These are phyloP conservation scores for Anolis apletophallus DNA, from an alignment of 2,797 vertebrate genomes.

Conservation along the genomic window DNA sequence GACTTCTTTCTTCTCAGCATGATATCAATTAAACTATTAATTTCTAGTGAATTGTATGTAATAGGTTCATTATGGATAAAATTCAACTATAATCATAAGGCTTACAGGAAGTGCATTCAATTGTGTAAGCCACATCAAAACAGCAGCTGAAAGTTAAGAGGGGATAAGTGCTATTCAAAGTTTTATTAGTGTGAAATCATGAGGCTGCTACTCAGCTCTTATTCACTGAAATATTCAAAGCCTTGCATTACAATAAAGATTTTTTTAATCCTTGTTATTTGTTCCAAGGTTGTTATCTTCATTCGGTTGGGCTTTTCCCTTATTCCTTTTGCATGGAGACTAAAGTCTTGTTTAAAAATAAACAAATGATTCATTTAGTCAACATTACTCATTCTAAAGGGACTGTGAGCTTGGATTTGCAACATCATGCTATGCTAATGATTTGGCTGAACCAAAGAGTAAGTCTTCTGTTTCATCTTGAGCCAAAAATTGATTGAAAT, in stretches of 20 bases:
- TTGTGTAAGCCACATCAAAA: background rate
- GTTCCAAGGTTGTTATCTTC: background rate
- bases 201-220: constrained; percentile 7
- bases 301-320: background rate
- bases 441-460: background rate
- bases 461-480: background rate
- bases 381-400: background rate
- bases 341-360: background rate
- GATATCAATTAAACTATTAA: background rate
- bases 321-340: background rate
- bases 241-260: background rate
- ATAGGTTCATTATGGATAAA: background rate
- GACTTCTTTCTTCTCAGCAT: background rate
- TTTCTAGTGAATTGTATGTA: background rate
- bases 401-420: background rate
- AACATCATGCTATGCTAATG: background rate
- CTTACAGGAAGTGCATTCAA: constrained; percentile 7
- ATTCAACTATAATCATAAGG: background rate
- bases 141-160: background rate
- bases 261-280: background rate
- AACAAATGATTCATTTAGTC: background rate
- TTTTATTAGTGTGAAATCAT: background rate
- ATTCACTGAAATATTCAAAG: background rate
- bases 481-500: background rate
- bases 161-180: rapidly evolving